Evolutionary conservation across 1,140 invertebrate genomes (phyloP), one percentile per base, ranked within the genome.

Genomic region (Papilio machaon): DNA sequence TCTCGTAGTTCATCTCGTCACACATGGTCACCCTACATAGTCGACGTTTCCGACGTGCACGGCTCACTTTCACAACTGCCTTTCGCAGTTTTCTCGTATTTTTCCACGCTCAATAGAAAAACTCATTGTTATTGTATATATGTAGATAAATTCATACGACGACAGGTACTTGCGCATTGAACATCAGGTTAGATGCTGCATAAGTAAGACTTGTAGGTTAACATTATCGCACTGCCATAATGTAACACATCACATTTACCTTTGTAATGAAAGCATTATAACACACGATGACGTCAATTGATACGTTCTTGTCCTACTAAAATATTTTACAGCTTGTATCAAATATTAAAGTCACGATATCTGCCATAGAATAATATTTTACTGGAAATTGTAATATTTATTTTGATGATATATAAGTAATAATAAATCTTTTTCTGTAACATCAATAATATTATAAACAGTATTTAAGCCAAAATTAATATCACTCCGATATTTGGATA

Each of bases 71-170:
- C 90, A 88, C 90, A 87, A 88, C 80, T 82, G 84, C 89, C 86
- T 91, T 90, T 91, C 90, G 85, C 85, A 88, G 86, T 88, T 89
- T 89, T 91, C 83, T 83, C 73, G 79, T 86, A 87, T 83, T 86
- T 87, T 89, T 88, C 86, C 83, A 85, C 82, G 86, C 60, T 81
- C 75, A 76, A 82, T 11, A 86, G 83, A 85, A 86, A 87, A 85
- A 87, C 76, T 46, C 73, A 86, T 84, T 84, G 81, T 84, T 58
- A 58, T 74, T 64, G 60, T 64, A 64, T 17, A 19, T 67, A 64
- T 13, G 17, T 79, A 30, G 17, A 79, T 67, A 23, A 30, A 79
- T 79, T 81, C 80, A 58, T 75, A 67, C 52, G 19, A n/a, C 10
- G 9, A n/a, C 77, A 64, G n/a, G 58, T 79, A 64, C 54, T 38